Evolutionary conservation across 2,113 vertebrate genomes (phyloP), one percentile per base, ranked within the genome.

Genomic region (Verasper variegatus): DNA sequence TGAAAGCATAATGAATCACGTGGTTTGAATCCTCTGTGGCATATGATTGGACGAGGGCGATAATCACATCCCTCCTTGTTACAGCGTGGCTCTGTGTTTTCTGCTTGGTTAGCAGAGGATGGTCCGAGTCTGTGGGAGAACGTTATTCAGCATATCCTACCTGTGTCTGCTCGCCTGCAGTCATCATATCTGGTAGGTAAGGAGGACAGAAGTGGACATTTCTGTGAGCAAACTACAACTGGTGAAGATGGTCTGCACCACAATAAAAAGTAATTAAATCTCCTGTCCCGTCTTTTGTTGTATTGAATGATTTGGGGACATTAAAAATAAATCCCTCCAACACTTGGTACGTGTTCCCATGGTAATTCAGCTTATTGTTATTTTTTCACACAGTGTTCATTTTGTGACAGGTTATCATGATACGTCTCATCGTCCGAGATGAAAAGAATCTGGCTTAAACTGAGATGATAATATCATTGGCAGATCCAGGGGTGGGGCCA

Each of bases 111-210:
- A 12, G 42, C 27, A 57, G 27, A 72, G 27, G 63, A 57, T 13
- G 26, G 59, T 27, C 78, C 47, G 31, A 65, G 24, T 47, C 60
- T 59, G 2, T 37, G 65, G 42, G 60, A 51, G 59, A 65, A 70
- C 60, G 67, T 74, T 73, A 69, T 68, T 82, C 63, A 82, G 57
- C 57, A 62, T 71, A 61, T 63, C 61, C 26, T 23, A 20, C 49
- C 40, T 35, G 69, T 58, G 64, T 63, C 11, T 21, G n/a, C 45
- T 67, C 20, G 21, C 51, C 57, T 51, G 57, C 40, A 31, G 81
- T 54, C 51, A 1, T 78, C 60, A 56, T 20, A 59, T 70, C 24
- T 35, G 8, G 24, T 24, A 13, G 57, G 62, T 82, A 40, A 20
- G 58, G 60, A 26, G 45, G 71, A 61, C 60, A 61, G 61, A 5